Evolutionary conservation across 2,113 vertebrate genomes (phyloP).

Genomic region (Caloenas nicobarica): DNA sequence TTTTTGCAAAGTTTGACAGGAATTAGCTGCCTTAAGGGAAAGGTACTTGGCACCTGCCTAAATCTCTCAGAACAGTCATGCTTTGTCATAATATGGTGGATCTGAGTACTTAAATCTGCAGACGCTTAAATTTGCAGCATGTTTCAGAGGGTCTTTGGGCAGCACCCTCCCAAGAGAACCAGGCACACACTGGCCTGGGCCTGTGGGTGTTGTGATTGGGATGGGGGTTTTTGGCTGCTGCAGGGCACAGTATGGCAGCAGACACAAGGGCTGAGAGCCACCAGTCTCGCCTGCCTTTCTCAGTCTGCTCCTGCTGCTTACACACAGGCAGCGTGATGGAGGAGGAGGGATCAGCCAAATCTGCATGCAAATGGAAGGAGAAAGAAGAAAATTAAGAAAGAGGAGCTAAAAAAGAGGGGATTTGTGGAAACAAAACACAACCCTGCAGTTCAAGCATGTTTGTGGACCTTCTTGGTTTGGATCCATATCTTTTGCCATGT

Average conservation of each 20-base stretch:
- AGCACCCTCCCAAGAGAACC: background rate
- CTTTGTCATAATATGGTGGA: background rate
- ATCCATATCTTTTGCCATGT: background rate
- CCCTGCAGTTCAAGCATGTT: background rate
- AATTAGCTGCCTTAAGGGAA: background rate
- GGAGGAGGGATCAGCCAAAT: background rate
- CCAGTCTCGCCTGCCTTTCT: background rate
- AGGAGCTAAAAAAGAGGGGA: background rate
- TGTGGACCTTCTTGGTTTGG: background rate
- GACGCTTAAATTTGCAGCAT: background rate
- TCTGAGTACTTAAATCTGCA: background rate
- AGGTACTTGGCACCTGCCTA: background rate
- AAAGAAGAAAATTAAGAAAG: background rate
- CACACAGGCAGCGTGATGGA: background rate
- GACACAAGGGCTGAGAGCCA: background rate
- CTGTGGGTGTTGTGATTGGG: background rate
- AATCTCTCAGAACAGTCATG: background rate
- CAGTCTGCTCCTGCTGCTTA: background rate
- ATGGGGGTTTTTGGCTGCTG: background rate
- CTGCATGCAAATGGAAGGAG: background rate
- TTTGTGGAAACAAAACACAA: background rate
- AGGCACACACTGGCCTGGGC: fast-evolving
- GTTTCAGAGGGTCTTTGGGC: background rate
- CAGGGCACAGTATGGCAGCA: background rate
- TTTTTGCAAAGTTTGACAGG: background rate